phyloP scores from a whole-genome alignment of 2,797 vertebrate species.

The Oreochromis mossambicus region DNA sequence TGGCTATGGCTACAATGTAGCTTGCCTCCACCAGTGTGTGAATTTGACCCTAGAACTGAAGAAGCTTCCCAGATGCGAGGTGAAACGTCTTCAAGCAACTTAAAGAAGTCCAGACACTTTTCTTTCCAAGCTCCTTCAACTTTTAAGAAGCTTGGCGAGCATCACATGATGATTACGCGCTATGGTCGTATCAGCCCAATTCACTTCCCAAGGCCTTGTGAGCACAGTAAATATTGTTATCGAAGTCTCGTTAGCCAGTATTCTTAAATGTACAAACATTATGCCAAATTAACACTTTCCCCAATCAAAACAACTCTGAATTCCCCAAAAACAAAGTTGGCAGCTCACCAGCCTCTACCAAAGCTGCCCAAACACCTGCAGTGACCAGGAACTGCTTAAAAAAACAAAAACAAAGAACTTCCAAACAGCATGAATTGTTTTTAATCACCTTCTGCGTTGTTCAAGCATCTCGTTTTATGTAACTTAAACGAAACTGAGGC shows the following conservation, averaged over 20 bases:
- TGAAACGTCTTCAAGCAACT: background rate
- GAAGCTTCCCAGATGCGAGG: background rate
- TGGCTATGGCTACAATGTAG: too few species aligned
- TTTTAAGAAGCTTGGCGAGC: background rate
- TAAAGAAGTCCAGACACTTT: background rate
- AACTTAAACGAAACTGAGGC: background rate
- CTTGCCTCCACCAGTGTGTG: too few species aligned
- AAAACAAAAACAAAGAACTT: background rate
- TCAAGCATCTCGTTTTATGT: background rate
- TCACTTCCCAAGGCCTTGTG: background rate
- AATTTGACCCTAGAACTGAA: background rate
- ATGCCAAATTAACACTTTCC: background rate
- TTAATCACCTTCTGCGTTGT: background rate
- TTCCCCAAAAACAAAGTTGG: background rate
- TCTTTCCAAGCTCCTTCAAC: rapidly evolving
- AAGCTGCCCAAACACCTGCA: background rate
- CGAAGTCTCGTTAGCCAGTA: rapidly evolving
- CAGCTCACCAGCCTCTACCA: background rate
- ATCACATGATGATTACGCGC: rapidly evolving
- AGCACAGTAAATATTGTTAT: background rate
- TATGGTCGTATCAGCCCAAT: background rate
- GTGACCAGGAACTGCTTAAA: background rate
- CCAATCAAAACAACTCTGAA: background rate
- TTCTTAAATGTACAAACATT: background rate
- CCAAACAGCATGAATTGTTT: background rate